Base-by-base conservation (phyloP, 1,140 invertebrate genomes). In the Lycorma delicatula region DNA sequence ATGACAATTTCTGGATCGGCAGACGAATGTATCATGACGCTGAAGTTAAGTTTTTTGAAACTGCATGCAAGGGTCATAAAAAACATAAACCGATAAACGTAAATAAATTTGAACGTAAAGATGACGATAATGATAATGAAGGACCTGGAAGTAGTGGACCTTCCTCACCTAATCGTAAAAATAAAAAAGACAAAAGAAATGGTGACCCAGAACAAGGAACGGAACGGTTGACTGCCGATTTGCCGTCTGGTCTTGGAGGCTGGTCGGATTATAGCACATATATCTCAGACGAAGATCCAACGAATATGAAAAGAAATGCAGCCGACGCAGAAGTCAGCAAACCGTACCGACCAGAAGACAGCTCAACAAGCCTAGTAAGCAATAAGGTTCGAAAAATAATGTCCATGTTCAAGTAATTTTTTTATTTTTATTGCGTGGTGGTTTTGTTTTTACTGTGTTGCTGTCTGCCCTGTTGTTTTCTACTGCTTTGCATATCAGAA, bases 221-320 rank as follows among this genome's bases (percentile, higher is more conserved):
- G 1, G 81, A 85, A 67, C 82, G 82, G 63, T 76, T 85, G 63
- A 79, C 81, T 52, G 81, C 85, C 60, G 82, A 87, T 73, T 74
- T 89, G 47, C 86, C 87, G 4, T 83, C 84, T 57, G 85, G 86
- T 49, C 80, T 89, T 61, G 84, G 84, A 72, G 85, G 85, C 65
- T 91, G 88, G 87, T 82, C 80, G 68, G 88, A 89, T 70, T 80
- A 87, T 68, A 90, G 85, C 71, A 90, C 87, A 48, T 89, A 89
- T 68, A 72, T 90, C 28, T 57, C 56, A 49, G 28, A 51, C 26
- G 48, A 57, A 38, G 46, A 63, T 78, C 78, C 63, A 62, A 72
- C 56, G 80, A 12, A 44, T 44, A 20, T 44, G 41, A 44, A 44
- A 16, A 44, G 16, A 20, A 44, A 2, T 44, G 1, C 41, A 16